phyloP scores from a whole-genome alignment of 2,888 invertebrate genomes.

The Saturnia pavonia region DNA sequence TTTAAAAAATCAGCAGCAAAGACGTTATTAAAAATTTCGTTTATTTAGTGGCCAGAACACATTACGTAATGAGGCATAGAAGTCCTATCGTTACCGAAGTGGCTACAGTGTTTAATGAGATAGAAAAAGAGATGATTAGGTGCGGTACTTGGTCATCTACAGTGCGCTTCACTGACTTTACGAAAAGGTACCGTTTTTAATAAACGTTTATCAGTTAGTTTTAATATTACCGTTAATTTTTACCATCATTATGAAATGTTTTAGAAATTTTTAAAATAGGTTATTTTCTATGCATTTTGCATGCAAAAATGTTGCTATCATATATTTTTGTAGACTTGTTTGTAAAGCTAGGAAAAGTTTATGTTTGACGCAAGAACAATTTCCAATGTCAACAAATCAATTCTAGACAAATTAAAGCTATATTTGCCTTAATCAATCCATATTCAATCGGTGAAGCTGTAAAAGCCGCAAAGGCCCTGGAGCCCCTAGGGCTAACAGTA shows the following conservation, averaged over 20 bases:
- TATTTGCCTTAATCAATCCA: no score
- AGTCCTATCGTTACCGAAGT: background rate
- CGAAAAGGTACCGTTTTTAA: background rate
- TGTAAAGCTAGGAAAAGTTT: no score
- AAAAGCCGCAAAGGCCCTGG: no score
- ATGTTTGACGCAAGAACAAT: no score
- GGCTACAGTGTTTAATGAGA: background rate
- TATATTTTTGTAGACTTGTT: no score
- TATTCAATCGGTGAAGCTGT: no score
- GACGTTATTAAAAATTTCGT: background rate
- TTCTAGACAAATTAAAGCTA: no score
- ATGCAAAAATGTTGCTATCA: no score
- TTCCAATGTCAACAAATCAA: no score
- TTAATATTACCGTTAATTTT: background rate
- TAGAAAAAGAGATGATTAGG: slow-evolving; percentile 4
- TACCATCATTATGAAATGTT: background rate
- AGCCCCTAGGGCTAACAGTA: no score
- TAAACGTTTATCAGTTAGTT: background rate
- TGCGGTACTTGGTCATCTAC: background rate
- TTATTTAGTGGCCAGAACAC: background rate
- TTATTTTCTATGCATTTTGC: background rate
- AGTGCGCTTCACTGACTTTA: background rate
- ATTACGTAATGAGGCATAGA: background rate
- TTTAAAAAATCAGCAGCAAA: background rate
- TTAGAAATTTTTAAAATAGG: background rate